Conservation (phyloP, 2,888 invertebrate species). For the Apoderus coryli region DNA sequence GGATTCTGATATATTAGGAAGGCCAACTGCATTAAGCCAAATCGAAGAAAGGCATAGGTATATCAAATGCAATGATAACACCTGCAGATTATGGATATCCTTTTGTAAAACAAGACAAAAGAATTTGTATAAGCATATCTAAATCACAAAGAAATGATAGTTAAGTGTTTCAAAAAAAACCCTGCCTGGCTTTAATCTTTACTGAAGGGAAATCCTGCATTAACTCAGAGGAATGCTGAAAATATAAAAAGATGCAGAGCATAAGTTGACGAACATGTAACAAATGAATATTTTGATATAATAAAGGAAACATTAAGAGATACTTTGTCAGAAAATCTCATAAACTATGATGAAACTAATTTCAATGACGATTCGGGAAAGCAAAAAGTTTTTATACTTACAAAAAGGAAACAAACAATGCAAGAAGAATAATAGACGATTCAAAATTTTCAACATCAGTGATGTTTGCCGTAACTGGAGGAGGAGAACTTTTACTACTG, state of each 20-base stretch:
- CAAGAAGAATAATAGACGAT: slow-evolving; percentile 17
- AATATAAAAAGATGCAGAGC: slow-evolving; percentile 16
- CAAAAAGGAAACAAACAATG: slow-evolving; percentile 10
- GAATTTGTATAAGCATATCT: too few species aligned
- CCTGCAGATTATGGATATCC: not conserved
- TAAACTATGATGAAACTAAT: slow-evolving; percentile 28
- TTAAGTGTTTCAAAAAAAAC: not conserved
- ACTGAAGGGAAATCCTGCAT: not conserved
- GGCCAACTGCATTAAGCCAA: slow-evolving; percentile 1
- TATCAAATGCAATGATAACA: not conserved
- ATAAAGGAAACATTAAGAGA: slow-evolving; percentile 3
- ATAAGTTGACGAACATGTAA: slow-evolving; percentile 10
- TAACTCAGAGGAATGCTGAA: slow-evolving; percentile 9
- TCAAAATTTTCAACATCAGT: slow-evolving; percentile 13
- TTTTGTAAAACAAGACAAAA: slow-evolving; percentile 3
- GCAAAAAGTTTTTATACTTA: slow-evolving; percentile 19
- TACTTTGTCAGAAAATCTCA: slow-evolving; percentile 15
- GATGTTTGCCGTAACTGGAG: slow-evolving; percentile 12
- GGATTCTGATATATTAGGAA: not conserved
- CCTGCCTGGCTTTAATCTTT: not conserved
- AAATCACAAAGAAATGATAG: too few species aligned
- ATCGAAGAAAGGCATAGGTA: slow-evolving; percentile 1
- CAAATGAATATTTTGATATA: slow-evolving; percentile 12
- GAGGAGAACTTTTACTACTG: slow-evolving; percentile 8
- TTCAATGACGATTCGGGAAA: slow-evolving; percentile 25